Conservation (phyloP, 2,113 vertebrate genomes). For the Sardina pilchardus region DNA sequence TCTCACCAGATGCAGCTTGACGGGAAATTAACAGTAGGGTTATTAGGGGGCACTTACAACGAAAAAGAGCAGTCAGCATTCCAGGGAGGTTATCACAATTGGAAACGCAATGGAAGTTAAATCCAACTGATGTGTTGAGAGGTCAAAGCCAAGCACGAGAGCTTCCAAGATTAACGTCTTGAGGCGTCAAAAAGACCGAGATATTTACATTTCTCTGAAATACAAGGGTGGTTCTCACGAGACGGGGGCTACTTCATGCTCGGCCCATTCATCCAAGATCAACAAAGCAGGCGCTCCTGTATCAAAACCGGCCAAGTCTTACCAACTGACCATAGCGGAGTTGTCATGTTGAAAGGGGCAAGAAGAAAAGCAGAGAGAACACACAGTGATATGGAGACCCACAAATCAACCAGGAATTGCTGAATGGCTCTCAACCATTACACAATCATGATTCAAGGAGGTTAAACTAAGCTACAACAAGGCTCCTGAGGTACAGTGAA, state of each 20-base stretch:
- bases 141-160: background rate
- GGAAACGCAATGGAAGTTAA: background rate
- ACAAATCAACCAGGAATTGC: background rate
- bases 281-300: background rate
- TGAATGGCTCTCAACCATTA: background rate
- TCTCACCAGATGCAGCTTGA: background rate
- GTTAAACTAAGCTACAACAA: background rate
- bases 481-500: background rate
- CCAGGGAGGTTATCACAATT: background rate
- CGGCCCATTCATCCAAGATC: background rate
- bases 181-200: background rate
- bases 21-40: background rate
- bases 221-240: constrained; percentile 3
- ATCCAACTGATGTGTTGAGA: background rate
- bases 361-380: background rate
- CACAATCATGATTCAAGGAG: constrained; percentile 6
- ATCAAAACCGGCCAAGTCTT: background rate
- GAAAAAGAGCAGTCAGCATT: background rate
- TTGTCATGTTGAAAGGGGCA: background rate
- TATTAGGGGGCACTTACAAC: background rate
- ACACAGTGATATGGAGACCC: background rate
- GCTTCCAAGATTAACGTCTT: background rate
- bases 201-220: background rate
- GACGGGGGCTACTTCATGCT: background rate
- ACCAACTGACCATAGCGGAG: background rate